phyloP scores from a whole-genome alignment of 2,797 vertebrate genomes.

The Etheostoma nigrum region DNA sequence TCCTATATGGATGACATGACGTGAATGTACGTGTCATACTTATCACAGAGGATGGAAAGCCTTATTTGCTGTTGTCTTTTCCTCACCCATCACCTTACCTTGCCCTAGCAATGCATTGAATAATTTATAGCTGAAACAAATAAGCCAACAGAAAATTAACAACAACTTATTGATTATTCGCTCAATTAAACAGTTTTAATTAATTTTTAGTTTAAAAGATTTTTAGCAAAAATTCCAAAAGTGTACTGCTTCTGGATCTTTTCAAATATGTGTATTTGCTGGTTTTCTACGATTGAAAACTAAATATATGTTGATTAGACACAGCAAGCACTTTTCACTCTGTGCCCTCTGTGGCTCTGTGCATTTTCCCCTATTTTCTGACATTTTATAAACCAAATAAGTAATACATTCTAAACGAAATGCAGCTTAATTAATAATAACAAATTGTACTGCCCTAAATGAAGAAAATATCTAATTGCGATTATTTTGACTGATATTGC shows the following conservation, averaged over 20 bases:
- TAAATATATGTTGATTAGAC: not conserved
- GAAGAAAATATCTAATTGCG: too few relatives aligned
- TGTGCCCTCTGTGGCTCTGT: too few relatives aligned
- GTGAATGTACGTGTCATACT: not conserved
- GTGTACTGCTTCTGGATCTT: not conserved
- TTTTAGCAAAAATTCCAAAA: not conserved
- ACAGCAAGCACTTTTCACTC: not conserved
- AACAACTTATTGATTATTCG: too few relatives aligned
- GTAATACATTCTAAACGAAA: too few relatives aligned
- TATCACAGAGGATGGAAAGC: not conserved
- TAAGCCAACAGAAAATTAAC: not conserved
- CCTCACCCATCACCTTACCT: not conserved
- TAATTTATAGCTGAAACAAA: not conserved
- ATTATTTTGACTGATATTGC: too few relatives aligned
- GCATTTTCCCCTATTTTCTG: too few relatives aligned
- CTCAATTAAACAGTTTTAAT: not conserved
- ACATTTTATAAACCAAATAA: not conserved
- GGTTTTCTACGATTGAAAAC: not conserved
- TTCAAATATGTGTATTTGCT: not conserved
- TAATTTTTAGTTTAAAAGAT: too few relatives aligned
- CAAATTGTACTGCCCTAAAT: too few relatives aligned
- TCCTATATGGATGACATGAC: not conserved
- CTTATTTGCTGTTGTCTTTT: not conserved
- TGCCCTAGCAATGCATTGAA: not conserved
- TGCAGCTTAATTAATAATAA: not conserved